Percentiles rank a stretch among this genome's conserved stretches.
Evolutionary conservation across 2,797 vertebrate genomes (phyloP).

Genomic region (Liparis tanakae): DNA sequence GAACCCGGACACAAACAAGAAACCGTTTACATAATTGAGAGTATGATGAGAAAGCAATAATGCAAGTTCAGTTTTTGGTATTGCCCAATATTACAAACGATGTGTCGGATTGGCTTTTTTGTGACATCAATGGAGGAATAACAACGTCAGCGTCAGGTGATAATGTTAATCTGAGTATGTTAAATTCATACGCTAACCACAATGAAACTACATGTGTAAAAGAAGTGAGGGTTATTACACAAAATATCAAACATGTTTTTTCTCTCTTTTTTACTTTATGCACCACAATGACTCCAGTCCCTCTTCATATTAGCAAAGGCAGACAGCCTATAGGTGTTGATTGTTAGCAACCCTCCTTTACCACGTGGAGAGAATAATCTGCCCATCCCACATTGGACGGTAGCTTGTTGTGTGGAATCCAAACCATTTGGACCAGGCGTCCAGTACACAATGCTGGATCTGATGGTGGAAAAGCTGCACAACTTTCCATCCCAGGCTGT

Average conservation of each 20-base stretch:
- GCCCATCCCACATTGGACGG: neutral
- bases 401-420: neutral
- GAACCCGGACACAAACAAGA: slow-evolving; percentile 18
- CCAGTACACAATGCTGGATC: neutral
- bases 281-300: neutral
- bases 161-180: neutral
- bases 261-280: neutral
- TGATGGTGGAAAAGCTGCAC: neutral
- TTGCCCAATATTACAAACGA: neutral
- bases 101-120: neutral
- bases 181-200: neutral
- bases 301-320: neutral
- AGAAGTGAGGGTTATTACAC: neutral
- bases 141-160: neutral
- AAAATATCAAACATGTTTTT: neutral
- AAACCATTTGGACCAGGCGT: neutral
- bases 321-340: neutral
- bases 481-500: neutral
- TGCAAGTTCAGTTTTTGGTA: neutral
- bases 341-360: neutral
- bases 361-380: neutral
- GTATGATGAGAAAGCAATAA: slow-evolving; percentile 15
- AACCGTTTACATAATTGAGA: neutral
- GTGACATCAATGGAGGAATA: neutral
- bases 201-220: neutral